phyloP scores from a whole-genome alignment of 2,113 vertebrate genomes.

The Patagioenas fasciata region DNA sequence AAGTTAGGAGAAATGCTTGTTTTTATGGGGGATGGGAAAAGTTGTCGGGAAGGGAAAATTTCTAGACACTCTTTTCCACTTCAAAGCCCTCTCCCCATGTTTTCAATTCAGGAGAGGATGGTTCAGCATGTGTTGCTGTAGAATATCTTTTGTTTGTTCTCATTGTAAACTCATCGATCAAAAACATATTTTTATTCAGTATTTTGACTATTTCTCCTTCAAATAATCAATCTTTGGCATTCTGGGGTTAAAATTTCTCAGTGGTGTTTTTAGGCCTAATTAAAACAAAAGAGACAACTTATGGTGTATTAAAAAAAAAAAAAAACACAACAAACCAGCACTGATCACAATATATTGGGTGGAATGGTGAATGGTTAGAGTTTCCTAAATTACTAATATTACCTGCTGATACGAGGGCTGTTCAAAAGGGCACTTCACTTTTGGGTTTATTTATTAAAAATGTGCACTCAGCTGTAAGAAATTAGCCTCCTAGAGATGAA shows the following conservation, averaged over 20 bases:
- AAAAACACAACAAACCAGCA: too few relatives aligned
- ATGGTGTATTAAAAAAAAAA: constrained; percentile 61
- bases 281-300: constrained; percentile 74
- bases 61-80: not conserved
- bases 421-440: constrained; percentile 83
- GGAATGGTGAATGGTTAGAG: constrained; percentile 69
- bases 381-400: constrained; percentile 79
- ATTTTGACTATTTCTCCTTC: constrained; percentile 42
- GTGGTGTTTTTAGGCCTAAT: constrained; percentile 65
- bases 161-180: not conserved
- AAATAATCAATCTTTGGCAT: constrained; percentile 42
- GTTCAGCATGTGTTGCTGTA: not conserved
- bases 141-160: not conserved
- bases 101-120: not conserved
- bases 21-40: not conserved
- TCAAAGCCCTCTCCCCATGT: not conserved
- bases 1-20: not conserved
- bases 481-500: constrained; percentile 85
- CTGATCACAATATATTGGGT: constrained; percentile 70
- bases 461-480: constrained; percentile 78
- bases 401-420: constrained; percentile 82
- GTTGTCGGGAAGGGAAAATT: not conserved
- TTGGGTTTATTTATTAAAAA: constrained; percentile 85
- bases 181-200: constrained; percentile 29
- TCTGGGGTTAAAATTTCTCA: constrained; percentile 65